Percentiles rank a stretch among this genome's conserved stretches.
Conservation (phyloP, 2,797 vertebrate genomes). For the Adelosebastes latens region DNA sequence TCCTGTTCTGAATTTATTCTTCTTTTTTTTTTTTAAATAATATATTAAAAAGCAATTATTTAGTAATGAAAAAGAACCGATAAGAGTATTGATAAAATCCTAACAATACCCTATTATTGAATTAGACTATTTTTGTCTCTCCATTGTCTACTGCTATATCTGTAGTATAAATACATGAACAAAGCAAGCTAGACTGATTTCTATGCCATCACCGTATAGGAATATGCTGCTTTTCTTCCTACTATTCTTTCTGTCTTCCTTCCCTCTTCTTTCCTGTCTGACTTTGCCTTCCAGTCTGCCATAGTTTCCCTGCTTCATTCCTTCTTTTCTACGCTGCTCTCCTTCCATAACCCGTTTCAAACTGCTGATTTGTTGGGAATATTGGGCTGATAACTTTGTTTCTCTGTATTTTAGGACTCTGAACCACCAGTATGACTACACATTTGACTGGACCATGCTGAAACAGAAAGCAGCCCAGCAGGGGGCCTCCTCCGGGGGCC, state of each 20-base stretch:
- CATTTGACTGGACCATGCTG: constrained; percentile 99
- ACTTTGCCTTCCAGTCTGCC: background rate
- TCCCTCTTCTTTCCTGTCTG: background rate
- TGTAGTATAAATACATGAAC: background rate
- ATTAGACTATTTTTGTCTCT: background rate
- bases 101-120: background rate
- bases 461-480: constrained; percentile 99
- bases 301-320: background rate
- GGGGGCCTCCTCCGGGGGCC: constrained; percentile 98
- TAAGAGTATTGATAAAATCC: background rate
- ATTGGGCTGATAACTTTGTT: background rate
- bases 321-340: background rate
- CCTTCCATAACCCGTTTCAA: background rate
- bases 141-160: background rate
- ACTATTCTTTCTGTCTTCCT: background rate
- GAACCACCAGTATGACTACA: constrained; percentile 99
- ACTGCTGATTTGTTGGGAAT: background rate
- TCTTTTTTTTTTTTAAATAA: background rate
- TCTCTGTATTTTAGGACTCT: constrained; percentile 87
- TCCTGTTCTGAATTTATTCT: background rate
- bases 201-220: background rate
- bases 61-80: background rate
- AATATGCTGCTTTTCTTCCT: background rate
- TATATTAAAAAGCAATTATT: background rate
- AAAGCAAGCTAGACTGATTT: background rate